Conservation (phyloP, 2,888 invertebrate genomes). For the Actias luna region DNA sequence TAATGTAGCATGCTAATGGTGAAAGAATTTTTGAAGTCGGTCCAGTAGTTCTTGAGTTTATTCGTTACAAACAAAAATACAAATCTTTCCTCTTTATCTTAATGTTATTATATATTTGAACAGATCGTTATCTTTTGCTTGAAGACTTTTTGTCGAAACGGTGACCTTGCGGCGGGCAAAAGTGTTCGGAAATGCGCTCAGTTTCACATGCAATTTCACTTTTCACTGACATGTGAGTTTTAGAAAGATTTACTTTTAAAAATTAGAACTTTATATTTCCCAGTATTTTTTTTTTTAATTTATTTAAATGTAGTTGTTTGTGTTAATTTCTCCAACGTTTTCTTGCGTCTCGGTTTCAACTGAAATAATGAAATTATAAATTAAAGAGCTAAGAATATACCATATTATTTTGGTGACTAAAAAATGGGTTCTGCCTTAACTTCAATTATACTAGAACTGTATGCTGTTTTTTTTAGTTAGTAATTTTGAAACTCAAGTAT, state of each 20-base stretch:
- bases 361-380: neutral
- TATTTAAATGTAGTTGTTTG: neutral
- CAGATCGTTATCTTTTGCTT: neutral
- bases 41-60: no score
- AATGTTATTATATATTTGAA: neutral
- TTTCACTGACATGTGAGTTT: slow-evolving; percentile 24
- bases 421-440: no score
- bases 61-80: no score
- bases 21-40: no score
- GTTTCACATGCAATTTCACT: slow-evolving; percentile 37
- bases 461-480: no score
- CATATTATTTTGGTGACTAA: no score
- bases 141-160: slow-evolving; percentile 2
- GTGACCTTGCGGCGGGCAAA: slow-evolving; percentile 5
- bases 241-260: slow-evolving; percentile 3
- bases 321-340: neutral
- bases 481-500: no score
- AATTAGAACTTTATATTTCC: neutral
- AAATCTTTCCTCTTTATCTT: no score
- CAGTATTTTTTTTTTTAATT: neutral
- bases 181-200: slow-evolving; percentile 16
- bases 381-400: neutral
- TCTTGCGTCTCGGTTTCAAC: neutral
- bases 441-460: no score
- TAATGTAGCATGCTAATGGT: no score